These are phyloP conservation scores for Chesias legatella DNA, from an alignment of 2,888 invertebrate genomes.

Conservation along the genomic window DNA sequence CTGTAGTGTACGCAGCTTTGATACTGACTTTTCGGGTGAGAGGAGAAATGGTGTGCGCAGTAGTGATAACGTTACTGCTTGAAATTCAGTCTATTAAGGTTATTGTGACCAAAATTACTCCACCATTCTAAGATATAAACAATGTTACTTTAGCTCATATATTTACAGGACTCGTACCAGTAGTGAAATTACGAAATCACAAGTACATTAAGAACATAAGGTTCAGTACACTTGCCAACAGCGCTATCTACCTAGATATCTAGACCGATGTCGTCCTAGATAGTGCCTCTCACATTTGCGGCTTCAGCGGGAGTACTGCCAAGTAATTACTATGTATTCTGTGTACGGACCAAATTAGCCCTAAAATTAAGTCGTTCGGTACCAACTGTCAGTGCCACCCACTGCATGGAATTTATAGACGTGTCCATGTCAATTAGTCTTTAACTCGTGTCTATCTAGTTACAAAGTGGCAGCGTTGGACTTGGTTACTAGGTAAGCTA, in stretches of 20 bases:
- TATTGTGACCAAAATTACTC: no score
- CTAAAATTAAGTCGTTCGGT: slow-evolving; percentile 9
- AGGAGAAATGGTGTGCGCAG: no score
- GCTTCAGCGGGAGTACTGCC: slow-evolving; percentile 3
- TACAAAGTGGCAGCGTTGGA: slow-evolving; percentile 6
- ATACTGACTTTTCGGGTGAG: no score
- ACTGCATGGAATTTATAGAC: slow-evolving; percentile 12
- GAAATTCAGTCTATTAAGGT: no score
- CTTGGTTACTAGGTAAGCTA: no score
- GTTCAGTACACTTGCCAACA: neutral
- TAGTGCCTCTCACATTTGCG: neutral
- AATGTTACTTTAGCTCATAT: no score
- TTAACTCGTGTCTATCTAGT: slow-evolving; percentile 17
- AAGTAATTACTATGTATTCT: slow-evolving; percentile 4
- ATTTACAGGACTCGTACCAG: no score
- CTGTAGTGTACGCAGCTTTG: no score
- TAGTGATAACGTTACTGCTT: no score
- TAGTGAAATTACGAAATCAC: slow-evolving; percentile 1
- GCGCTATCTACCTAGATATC: neutral
- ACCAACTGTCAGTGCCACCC: slow-evolving; percentile 6
- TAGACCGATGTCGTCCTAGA: neutral
- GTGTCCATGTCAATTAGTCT: slow-evolving; percentile 17
- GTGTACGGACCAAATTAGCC: slow-evolving; percentile 9
- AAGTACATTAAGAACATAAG: neutral
- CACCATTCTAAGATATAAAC: no score